phyloP scores from a whole-genome alignment of 37 sponge, comb jelly and placozoan species.

The Axinella damicornis region DNA sequence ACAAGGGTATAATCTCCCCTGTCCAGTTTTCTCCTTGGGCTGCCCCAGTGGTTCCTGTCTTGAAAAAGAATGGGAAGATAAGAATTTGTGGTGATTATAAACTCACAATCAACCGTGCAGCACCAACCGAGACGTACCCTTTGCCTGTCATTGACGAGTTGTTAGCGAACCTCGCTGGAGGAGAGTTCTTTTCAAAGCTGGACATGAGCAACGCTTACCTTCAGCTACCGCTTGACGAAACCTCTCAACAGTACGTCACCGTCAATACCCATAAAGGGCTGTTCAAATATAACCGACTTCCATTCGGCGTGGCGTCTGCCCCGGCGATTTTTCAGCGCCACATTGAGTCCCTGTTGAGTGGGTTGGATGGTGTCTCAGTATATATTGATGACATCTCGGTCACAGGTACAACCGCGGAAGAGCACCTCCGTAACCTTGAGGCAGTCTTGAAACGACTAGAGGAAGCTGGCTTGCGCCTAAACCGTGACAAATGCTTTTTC shows the following conservation, averaged over 20 bases:
- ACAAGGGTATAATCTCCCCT: not conserved
- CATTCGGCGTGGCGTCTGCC: no score
- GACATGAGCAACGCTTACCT: constrained; percentile 34
- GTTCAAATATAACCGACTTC: not conserved
- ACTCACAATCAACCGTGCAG: constrained; percentile 15
- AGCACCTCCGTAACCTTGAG: no score
- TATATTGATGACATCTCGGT: no score
- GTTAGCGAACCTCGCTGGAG: constrained; percentile 22
- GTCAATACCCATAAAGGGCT: constrained; percentile 44
- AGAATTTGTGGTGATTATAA: constrained; percentile 30
- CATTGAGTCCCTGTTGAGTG: no score
- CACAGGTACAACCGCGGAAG: no score
- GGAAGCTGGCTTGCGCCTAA: no score
- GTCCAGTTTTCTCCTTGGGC: not conserved
- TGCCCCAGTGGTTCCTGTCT: no score
- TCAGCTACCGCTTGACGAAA: constrained; percentile 22
- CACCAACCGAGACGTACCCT: constrained; percentile 10
- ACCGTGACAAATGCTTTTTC: no score
- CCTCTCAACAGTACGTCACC: constrained; percentile 13
- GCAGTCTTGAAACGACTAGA: no score
- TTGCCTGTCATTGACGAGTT: constrained; percentile 25
- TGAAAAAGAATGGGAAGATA: no score
- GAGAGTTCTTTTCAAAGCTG: constrained; percentile 23
- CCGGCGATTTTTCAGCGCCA: no score
- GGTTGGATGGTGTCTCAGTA: no score